These are phyloP conservation scores for Lasioglossum baleicum DNA, from an alignment of 1,140 invertebrate species.

Conservation along the genomic window DNA sequence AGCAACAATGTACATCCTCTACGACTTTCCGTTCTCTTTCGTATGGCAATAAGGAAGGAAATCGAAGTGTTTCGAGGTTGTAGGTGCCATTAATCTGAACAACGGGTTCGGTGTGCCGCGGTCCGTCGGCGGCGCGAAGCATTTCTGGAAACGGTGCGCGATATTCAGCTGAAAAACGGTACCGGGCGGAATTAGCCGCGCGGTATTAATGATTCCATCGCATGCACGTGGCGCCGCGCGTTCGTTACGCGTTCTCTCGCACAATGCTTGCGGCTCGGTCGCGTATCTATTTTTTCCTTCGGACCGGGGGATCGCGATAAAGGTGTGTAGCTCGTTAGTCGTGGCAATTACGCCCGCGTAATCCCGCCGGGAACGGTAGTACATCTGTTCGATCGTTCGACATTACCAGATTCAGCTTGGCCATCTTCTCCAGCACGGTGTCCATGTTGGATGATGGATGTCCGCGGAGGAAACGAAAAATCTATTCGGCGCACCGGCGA, in stretches of 20 bases:
- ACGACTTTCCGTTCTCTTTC: no score
- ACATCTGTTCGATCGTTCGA: background rate
- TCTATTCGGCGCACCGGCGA: background rate
- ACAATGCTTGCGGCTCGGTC: background rate
- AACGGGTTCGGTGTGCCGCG: background rate
- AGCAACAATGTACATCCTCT: no score
- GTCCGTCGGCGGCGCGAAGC: background rate
- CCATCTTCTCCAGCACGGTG: slow-evolving; percentile 78
- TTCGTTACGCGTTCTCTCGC: slow-evolving; percentile 10
- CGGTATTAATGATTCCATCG: background rate
- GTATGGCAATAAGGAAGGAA: background rate
- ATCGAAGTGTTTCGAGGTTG: background rate
- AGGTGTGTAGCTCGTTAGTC: slow-evolving; percentile 1
- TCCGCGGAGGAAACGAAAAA: background rate
- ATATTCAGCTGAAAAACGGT: slow-evolving; percentile 12
- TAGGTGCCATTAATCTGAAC: background rate
- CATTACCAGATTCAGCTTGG: slow-evolving; percentile 78
- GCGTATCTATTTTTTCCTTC: background rate
- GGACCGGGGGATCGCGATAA: background rate
- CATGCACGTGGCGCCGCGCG: slow-evolving; percentile 15
- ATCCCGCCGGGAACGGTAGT: background rate
- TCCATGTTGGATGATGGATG: slow-evolving; percentile 68
- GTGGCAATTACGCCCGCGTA: slow-evolving; percentile 1
- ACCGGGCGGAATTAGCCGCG: background rate
- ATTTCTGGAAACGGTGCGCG: background rate